Conservation (phyloP, 2,888 invertebrate genomes). For the Tenthredo livida region DNA sequence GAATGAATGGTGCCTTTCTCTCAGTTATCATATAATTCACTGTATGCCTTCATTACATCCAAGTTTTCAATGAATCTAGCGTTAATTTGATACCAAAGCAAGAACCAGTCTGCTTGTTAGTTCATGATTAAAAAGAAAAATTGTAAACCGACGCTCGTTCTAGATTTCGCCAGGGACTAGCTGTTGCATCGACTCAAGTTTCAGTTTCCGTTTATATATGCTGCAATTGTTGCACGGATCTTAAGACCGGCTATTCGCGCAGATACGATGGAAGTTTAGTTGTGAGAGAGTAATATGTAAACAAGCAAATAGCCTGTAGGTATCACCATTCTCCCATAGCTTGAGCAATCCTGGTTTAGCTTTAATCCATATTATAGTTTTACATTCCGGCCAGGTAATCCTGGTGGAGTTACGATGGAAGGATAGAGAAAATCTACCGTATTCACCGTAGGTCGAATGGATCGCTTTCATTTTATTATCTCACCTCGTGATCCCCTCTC, state of each 20-base stretch:
- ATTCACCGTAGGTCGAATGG: constrained; percentile 61
- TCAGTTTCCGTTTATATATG: not conserved
- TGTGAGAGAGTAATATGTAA: constrained; percentile 31
- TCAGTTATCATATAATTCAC: not conserved
- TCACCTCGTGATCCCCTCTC: constrained; percentile 61
- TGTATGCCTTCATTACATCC: no score
- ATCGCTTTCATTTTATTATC: constrained; percentile 71
- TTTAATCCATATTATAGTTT: constrained; percentile 51
- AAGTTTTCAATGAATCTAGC: not conserved
- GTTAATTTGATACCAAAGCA: not conserved
- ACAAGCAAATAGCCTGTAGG: constrained; percentile 27
- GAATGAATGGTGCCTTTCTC: not conserved
- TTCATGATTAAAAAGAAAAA: not conserved
- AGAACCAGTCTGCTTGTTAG: not conserved
- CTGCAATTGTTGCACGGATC: not conserved
- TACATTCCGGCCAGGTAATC: constrained; percentile 49
- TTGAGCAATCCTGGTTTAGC: constrained; percentile 33
- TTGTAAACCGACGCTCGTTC: not conserved
- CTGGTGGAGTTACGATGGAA: constrained; percentile 39
- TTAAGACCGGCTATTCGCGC: not conserved
- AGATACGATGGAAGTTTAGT: not conserved
- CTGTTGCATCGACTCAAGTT: not conserved
- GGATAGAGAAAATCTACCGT: constrained; percentile 40
- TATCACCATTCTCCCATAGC: constrained; percentile 29
- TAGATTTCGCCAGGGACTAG: not conserved